These are phyloP conservation scores for Drosophila repletoides DNA, from an alignment of 1,140 invertebrate species.

Conservation along the genomic window DNA sequence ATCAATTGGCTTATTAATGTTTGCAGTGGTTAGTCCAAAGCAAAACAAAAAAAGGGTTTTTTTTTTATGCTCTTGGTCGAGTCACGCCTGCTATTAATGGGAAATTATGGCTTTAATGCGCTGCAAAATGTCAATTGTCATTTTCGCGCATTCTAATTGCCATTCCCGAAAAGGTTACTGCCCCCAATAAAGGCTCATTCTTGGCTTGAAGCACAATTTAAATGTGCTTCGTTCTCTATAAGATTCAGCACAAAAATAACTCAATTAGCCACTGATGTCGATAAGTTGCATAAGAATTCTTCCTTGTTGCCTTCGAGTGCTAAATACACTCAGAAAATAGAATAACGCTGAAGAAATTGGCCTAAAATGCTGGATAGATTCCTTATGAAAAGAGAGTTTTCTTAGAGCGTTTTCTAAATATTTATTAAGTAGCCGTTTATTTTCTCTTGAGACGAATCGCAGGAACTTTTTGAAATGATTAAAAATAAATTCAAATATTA, in stretches of 20 bases:
- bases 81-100: constrained; percentile 77
- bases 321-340: too few relatives aligned
- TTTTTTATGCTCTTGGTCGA: constrained; percentile 25
- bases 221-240: neutral
- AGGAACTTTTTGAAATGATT: too few relatives aligned
- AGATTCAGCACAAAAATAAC: neutral
- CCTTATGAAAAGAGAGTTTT: too few relatives aligned
- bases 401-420: too few relatives aligned
- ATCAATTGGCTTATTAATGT: constrained; percentile 81
- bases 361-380: too few relatives aligned
- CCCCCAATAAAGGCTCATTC: neutral
- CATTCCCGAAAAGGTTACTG: constrained; percentile 4
- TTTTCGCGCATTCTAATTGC: constrained; percentile 48
- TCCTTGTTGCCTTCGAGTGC: neutral
- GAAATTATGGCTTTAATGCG: constrained; percentile 77
- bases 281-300: neutral
- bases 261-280: constrained; percentile 17
- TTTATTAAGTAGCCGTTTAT: too few relatives aligned
- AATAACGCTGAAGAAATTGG: too few relatives aligned
- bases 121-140: constrained; percentile 30
- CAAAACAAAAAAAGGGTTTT: constrained; percentile 22
- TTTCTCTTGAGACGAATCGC: too few relatives aligned
- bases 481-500: too few relatives aligned
- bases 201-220: neutral
- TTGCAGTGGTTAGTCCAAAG: constrained; percentile 32